Evolutionary conservation across 2,888 invertebrate species (phyloP).

Genomic region (Brenthis hecate): DNA sequence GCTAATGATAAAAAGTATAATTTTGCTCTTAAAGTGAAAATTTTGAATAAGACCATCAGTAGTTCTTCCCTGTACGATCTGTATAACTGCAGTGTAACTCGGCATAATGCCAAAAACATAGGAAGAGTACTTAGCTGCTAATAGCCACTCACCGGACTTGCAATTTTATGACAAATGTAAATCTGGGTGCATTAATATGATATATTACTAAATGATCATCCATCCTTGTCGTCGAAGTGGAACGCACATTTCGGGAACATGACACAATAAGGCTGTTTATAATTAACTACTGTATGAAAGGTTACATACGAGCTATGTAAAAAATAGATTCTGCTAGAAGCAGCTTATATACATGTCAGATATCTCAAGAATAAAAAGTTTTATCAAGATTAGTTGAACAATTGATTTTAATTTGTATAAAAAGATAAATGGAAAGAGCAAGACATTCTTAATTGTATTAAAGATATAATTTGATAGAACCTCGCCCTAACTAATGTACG

Average conservation of each 20-base stretch:
- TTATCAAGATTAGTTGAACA: no score
- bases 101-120: slow-evolving; percentile 29
- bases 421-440: no score
- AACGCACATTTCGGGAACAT: slow-evolving; percentile 16
- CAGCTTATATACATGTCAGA: no score
- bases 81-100: slow-evolving; percentile 15
- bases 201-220: slow-evolving; percentile 26
- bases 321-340: no score
- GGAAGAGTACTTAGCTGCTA: slow-evolving; percentile 30
- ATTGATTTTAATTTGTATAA: no score
- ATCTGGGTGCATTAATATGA: slow-evolving; percentile 27
- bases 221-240: slow-evolving; percentile 26
- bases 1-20: slow-evolving; percentile 6
- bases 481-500: no score
- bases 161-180: slow-evolving; percentile 36
- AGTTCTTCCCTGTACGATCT: slow-evolving; percentile 8
- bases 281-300: no score
- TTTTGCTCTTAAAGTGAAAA: slow-evolving; percentile 8
- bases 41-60: slow-evolving; percentile 17
- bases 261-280: slow-evolving; percentile 5
- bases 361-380: no score
- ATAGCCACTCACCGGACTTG: slow-evolving; percentile 32
- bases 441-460: no score
- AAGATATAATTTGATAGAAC: no score
- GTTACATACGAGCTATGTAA: no score